Evolutionary conservation across 2,888 invertebrate species (phyloP), one percentile per base, ranked within the genome.

Genomic region (Drosophila histrio): DNA sequence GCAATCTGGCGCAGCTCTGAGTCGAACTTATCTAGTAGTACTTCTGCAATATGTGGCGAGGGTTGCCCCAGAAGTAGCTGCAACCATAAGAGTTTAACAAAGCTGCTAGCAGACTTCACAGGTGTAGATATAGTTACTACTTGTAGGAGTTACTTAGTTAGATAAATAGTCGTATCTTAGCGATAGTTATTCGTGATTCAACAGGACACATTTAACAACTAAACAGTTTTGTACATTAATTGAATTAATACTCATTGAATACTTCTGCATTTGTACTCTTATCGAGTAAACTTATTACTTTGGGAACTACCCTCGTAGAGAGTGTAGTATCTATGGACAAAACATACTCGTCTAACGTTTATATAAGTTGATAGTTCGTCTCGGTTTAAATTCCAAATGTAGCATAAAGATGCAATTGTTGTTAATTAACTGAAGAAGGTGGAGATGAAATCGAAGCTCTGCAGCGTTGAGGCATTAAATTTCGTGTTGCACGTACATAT

Each of bases 401-500:
- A 46, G 24, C 50, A 69, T 58, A 57, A 49, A 53, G 50, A n/a
- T 49, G 56, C 59, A 76, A 63, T 76, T 59, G 38, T 47, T 49
- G 77, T 56, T 59, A 72, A 76, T 70, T 70, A 72, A 52, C 30
- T 15, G 34, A 26, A 3, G 17, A 50, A 46, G 38, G 19, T 24
- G 22, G 1, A 17, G 36, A 44, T 34, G 24, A 30, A 15, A n/a
- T 13, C 11, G 13, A 24, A 36, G 9, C 17, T 8, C 19, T 6
- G 26, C 26, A n/a, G 24, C 21, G 24, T 2, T 8, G 11, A 26
- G n/a, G 39, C 39, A 56, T 21, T 34, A 34, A 19, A 49, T 59
- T 56, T 65, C 52, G 38, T 52, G 46, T 26, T 7, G 46, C 74
- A 71, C 74, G 74, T 64, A n/a, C n/a, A n/a, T n/a, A n/a, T n/a